Conservation (phyloP, 2,797 vertebrate genomes). For the Gallinago solitaria region DNA sequence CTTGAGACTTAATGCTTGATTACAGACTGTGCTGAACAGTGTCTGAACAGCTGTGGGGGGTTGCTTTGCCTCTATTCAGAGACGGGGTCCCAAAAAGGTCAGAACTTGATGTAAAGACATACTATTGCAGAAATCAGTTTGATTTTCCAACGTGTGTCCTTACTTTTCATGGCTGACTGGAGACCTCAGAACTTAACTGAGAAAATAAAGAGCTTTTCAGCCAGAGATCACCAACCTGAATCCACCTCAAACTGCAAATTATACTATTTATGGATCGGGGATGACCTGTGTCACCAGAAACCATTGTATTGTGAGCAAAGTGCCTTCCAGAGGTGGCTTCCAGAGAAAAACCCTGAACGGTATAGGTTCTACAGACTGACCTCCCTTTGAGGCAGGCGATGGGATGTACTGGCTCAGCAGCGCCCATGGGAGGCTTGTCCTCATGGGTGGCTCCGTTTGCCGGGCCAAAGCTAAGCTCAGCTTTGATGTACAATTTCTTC, state of each 20-base stretch:
- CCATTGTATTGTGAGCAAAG: rapidly evolving
- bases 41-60: not conserved
- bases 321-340: not conserved
- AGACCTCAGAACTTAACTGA: not conserved
- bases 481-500: not conserved
- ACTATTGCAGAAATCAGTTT: not conserved
- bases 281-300: not conserved
- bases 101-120: not conserved
- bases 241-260: not conserved
- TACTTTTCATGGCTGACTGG: not conserved
- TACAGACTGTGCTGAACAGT: not conserved
- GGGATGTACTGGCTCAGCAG: not conserved
- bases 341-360: not conserved
- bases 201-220: not conserved
- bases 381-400: not conserved
- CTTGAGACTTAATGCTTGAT: not conserved
- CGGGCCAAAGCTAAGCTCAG: not conserved
- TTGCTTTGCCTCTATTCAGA: not conserved
- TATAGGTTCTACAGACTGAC: not conserved
- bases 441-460: not conserved
- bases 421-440: not conserved
- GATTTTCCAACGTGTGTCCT: not conserved
- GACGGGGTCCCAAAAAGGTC: not conserved
- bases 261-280: not conserved
- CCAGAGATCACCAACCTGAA: not conserved